Conservation (phyloP, 2,113 vertebrate species). For the Amphilophus citrinellus region DNA sequence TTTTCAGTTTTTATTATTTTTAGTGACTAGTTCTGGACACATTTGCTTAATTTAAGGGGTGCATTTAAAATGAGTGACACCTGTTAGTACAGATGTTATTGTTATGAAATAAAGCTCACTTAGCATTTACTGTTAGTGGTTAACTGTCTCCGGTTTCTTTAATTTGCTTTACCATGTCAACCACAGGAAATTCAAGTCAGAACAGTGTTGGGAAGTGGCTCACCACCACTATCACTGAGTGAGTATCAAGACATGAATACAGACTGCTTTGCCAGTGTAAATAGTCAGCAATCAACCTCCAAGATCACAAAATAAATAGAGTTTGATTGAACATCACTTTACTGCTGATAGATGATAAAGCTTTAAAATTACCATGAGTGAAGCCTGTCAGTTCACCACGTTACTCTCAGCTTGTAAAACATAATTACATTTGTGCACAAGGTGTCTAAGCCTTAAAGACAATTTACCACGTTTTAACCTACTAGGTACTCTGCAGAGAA, state of each 20-base stretch:
- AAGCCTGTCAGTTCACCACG: no score
- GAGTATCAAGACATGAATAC: not conserved
- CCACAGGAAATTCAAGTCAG: slow-evolving; percentile 41
- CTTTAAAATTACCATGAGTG: no score
- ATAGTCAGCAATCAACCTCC: not conserved
- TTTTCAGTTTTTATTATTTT: no score
- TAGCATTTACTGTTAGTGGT: not conserved
- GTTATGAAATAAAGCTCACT: not conserved
- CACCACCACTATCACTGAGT: slow-evolving; percentile 35
- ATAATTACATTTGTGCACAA: no score
- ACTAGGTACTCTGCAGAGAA: accelerated
- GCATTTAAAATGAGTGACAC: not conserved
- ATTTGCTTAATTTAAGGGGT: not conserved
- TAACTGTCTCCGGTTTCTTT: not conserved
- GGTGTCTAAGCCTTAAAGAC: no score
- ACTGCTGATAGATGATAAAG: no score
- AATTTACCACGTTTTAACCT: no score
- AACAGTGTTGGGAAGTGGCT: slow-evolving; percentile 57
- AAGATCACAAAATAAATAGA: not conserved
- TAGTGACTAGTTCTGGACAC: not conserved
- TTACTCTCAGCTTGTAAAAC: no score
- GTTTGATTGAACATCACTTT: no score
- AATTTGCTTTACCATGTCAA: slow-evolving; percentile 8
- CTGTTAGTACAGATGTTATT: not conserved
- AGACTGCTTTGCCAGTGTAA: not conserved